Evolutionary conservation across 2,797 vertebrate genomes (phyloP).

Genomic region (Vireo griseus): DNA sequence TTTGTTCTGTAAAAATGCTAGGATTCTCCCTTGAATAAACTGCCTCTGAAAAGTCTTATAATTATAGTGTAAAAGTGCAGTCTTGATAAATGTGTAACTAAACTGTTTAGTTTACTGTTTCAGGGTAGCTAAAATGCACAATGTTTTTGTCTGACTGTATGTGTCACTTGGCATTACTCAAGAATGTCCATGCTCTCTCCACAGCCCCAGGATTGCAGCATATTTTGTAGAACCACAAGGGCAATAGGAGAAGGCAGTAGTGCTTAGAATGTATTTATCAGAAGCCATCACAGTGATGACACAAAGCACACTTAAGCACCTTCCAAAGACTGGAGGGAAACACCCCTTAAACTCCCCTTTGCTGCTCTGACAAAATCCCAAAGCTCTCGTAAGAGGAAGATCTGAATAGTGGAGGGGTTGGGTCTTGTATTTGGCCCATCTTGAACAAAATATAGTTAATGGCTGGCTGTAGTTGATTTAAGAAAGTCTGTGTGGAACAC

Average conservation of each 20-base stretch:
- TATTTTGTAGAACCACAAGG: not conserved
- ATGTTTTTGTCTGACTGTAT: not conserved
- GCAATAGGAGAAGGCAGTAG: not conserved
- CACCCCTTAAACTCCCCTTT: not conserved
- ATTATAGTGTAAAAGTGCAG: not conserved
- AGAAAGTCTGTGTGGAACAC: not conserved
- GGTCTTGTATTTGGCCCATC: not conserved
- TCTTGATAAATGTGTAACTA: not conserved
- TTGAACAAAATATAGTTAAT: not conserved
- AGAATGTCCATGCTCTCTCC: not conserved
- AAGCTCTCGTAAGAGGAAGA: not conserved
- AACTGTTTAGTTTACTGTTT: not conserved
- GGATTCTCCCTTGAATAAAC: not conserved
- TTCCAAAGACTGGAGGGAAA: not conserved
- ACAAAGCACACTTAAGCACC: not conserved
- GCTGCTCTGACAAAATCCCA: not conserved
- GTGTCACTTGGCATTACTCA: not conserved
- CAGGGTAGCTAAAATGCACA: not conserved
- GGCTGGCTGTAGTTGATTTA: not conserved
- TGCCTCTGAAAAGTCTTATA: not conserved
- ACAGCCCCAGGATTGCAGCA: not conserved
- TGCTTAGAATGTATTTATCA: not conserved
- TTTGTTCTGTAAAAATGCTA: not conserved
- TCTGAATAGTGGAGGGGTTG: not conserved
- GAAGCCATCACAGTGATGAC: not conserved